phyloP scores from a whole-genome alignment of 30 jellyfish, hydroid and myxozoan species.

The Aurelia sp. region DNA sequence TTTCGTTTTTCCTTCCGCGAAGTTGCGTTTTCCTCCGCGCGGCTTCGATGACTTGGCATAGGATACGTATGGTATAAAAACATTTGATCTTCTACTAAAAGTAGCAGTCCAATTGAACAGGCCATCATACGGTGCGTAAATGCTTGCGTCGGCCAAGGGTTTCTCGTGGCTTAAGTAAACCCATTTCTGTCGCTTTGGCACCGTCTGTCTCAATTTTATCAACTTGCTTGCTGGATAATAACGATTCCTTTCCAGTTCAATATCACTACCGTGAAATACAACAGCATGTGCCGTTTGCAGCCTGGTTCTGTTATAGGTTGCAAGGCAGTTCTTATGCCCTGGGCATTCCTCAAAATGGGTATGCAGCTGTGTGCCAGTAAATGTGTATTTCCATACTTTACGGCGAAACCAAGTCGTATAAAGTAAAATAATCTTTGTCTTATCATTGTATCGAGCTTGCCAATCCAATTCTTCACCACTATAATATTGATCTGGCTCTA shows the following conservation, averaged over 20 bases:
- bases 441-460: slow-evolving; percentile 18
- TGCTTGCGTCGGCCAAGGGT: slow-evolving; percentile 40
- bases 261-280: slow-evolving; percentile 86
- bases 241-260: slow-evolving; percentile 19
- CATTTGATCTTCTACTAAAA: slow-evolving; percentile 75
- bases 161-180: slow-evolving; percentile 90
- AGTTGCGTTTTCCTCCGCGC: slow-evolving; percentile 18
- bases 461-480: slow-evolving; percentile 7
- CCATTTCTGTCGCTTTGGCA: slow-evolving; percentile 86
- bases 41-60: not conserved
- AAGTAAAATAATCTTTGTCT: slow-evolving; percentile 63
- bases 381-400: slow-evolving; percentile 52
- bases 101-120: slow-evolving; percentile 94
- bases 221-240: slow-evolving; percentile 50
- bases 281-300: slow-evolving; percentile 67
- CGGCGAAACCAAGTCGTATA: slow-evolving; percentile 75
- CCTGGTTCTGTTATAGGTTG: slow-evolving; percentile 77
- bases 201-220: slow-evolving; percentile 10
- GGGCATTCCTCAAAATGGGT: slow-evolving; percentile 63
- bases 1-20: slow-evolving; percentile 76
- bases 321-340: slow-evolving; percentile 59
- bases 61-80: slow-evolving; percentile 18
- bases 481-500: too few relatives aligned
- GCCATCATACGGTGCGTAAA: slow-evolving; percentile 79
- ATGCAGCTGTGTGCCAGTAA: slow-evolving; percentile 27